phyloP scores from a whole-genome alignment of 2,113 vertebrate genomes.

The Tichodroma muraria region DNA sequence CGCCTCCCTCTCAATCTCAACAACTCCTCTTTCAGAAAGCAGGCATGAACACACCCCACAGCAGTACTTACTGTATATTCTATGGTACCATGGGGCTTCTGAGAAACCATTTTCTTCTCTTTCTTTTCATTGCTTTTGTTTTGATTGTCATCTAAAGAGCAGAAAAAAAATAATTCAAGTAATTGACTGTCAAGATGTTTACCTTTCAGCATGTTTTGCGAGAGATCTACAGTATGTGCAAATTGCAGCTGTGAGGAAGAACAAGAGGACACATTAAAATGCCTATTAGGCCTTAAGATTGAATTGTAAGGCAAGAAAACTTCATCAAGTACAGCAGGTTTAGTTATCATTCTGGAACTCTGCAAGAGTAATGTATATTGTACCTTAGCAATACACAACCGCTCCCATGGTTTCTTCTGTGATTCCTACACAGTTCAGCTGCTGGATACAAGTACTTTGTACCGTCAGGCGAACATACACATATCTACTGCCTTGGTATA shows the following conservation, averaged over 20 bases:
- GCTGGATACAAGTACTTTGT: neutral
- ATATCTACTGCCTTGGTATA: rapidly evolving
- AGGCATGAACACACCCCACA: neutral
- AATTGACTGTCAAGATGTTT: neutral
- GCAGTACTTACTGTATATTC: constrained; percentile 74
- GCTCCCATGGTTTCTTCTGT: neutral
- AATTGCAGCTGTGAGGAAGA: neutral
- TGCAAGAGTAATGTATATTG: neutral
- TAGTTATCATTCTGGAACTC: neutral
- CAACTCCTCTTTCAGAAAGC: neutral
- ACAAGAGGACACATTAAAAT: neutral
- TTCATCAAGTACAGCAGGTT: neutral
- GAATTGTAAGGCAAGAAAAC: neutral
- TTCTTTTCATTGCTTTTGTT: constrained; percentile 79
- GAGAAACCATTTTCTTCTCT: constrained; percentile 80
- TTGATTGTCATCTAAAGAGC: constrained; percentile 73
- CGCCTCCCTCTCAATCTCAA: neutral
- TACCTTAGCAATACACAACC: neutral
- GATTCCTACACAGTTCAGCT: neutral
- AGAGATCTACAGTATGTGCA: neutral
- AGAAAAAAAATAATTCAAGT: neutral
- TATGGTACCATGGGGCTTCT: constrained; percentile 74
- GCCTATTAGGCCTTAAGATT: neutral
- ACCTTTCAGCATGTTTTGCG: neutral
- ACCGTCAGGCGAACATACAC: rapidly evolving